A percentile compares a stretch with the other conserved stretches of the same genome.
phyloP scores from a whole-genome alignment of 1,140 invertebrate species.

The Scaptodrosophila lebanonensis region DNA sequence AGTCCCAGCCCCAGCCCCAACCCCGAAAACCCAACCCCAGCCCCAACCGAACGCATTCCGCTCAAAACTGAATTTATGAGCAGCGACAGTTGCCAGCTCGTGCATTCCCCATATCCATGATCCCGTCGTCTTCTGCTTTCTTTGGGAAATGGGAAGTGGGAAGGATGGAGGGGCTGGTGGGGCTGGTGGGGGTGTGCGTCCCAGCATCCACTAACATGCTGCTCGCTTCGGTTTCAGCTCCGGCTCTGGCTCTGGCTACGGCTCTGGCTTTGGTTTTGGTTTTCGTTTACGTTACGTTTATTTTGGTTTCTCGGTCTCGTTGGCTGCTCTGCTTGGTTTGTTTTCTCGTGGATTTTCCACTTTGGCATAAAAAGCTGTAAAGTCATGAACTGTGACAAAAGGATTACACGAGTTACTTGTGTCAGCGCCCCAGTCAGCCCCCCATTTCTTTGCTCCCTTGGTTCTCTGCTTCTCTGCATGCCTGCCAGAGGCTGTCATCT shows the following conservation, averaged over 20 bases:
- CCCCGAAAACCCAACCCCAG: background rate
- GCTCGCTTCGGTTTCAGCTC: too few species aligned
- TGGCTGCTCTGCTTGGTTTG: background rate
- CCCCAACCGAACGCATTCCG: background rate
- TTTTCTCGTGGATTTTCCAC: background rate
- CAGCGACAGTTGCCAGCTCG: conserved; percentile 4
- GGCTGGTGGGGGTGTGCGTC: too few species aligned
- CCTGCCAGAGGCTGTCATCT: background rate
- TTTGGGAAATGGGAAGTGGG: too few species aligned
- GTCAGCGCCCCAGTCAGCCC: background rate
- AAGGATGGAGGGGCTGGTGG: too few species aligned
- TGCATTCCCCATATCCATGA: too few species aligned
- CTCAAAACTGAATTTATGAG: conserved; percentile 51
- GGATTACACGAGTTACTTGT: conserved; percentile 62
- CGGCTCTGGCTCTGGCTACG: too few species aligned
- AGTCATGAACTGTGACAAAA: conserved; percentile 67
- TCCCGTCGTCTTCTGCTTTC: too few species aligned
- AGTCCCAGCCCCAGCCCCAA: background rate
- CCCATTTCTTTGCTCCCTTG: background rate
- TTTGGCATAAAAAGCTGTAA: conserved; percentile 32
- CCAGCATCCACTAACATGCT: too few species aligned
- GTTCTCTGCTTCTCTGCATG: background rate
- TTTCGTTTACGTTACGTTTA: background rate
- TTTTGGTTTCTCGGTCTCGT: background rate
- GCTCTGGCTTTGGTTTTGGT: background rate